Evolutionary conservation across 92 coral and sea anemone genomes (phyloP), one percentile per base, ranked within the genome.

Genomic region (Porites cylindrica): DNA sequence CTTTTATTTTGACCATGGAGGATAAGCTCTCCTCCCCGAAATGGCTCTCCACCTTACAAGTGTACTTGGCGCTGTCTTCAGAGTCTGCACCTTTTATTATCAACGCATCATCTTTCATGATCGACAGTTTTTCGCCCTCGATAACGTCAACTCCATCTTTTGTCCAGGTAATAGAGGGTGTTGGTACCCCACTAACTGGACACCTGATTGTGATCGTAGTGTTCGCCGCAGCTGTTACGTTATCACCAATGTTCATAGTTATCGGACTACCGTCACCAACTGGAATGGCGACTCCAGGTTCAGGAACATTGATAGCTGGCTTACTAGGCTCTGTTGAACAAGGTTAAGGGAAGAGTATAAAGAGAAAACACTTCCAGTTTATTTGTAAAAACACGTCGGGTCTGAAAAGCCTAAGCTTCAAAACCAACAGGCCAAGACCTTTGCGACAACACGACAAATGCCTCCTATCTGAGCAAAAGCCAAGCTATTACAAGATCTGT

Each of bases 131-230:
- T 12, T 20, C 83, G 20, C 72, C 83, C n/a, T 78, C 58, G 43
- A 60, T 70, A 50, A 94, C 63, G 29, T 52, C 29, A 20, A 64
- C 79, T 29, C 95, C 98, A 70, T 84, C 91, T 82, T 82, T 91
- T 19, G 65, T 73, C 98, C 98, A 96, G 74, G 89, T 69, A 66
- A 94, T 91, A 18, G 75, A 79, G 53, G 99, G 99, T 75, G 60
- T 83, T 67, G 99, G 99, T 19, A 82, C 62, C 47, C 99, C 99
- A 65, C 82, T 83, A 16, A 85, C 96, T 38, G 81, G 81, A 81
- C 99, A 96, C 67, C 81, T 73, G 43, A 94, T 77, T 64, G 95
- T 90, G 70, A 94, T 87, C 80, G 83, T 89, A 68, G 92, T 94
- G 53, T 91, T 81, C 21, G 90, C 86, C 12, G 93, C 88, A 62